A percentile compares a stretch with the other conserved stretches of the same genome.
phyloP scores from a whole-genome alignment of 2,113 vertebrate genomes.

The Grammomys dolichurus region DNA sequence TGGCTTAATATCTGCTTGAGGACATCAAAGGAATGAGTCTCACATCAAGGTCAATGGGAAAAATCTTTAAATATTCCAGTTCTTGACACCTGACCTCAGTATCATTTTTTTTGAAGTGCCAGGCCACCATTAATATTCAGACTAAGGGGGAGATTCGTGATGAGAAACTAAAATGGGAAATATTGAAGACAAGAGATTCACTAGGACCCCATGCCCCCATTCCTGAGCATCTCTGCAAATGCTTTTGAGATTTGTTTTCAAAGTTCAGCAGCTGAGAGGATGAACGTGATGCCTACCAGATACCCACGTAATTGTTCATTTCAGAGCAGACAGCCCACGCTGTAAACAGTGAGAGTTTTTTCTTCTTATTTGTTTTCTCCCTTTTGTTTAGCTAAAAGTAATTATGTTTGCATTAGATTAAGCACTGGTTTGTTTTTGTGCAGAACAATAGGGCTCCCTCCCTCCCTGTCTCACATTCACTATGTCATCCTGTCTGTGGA shows the following conservation, averaged over 20 bases:
- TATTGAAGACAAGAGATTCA: background rate
- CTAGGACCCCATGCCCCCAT: background rate
- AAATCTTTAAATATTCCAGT: background rate
- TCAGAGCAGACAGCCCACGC: constrained; percentile 65
- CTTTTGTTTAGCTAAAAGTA: constrained; percentile 83
- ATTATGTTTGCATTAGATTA: constrained; percentile 80
- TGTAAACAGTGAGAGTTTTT: constrained; percentile 63
- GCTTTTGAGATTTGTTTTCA: constrained; percentile 67
- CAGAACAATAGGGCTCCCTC: constrained; percentile 26
- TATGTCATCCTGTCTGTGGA: constrained; percentile 20
- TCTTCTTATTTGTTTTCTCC: constrained; percentile 57
- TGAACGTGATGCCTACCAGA: constrained; percentile 21
- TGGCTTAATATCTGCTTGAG: constrained; percentile 2
- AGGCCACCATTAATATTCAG: constrained; percentile 44
- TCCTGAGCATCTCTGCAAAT: constrained; percentile 47
- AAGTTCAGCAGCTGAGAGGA: constrained; percentile 28
- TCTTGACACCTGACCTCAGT: constrained; percentile 51
- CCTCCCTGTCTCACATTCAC: background rate
- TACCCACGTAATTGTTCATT: constrained; percentile 71
- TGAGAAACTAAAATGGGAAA: background rate
- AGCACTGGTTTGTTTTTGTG: constrained; percentile 61
- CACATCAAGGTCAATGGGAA: background rate
- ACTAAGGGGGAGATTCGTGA: constrained; percentile 42
- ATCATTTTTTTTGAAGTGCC: constrained; percentile 25
- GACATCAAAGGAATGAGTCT: constrained; percentile 55